These are phyloP conservation scores for Turritopsis dohrnii DNA, from an alignment of 30 jellyfish, hydroid and myxozoan species.

Conservation along the genomic window DNA sequence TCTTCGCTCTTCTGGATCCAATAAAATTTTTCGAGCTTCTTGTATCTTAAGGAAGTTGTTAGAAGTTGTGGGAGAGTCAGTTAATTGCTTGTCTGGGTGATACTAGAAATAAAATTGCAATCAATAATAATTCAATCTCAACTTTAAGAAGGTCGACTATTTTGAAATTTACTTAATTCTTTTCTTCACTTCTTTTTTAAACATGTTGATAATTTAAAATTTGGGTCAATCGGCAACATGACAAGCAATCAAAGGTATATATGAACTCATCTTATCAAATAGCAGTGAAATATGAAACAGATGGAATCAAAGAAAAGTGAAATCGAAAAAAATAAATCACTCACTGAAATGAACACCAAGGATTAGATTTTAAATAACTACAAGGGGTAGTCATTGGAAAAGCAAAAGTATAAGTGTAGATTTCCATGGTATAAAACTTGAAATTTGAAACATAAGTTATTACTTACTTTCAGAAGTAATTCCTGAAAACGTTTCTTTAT, in stretches of 20 bases:
- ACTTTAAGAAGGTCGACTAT: background rate
- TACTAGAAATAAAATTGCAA: background rate
- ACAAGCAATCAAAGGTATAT: too few relatives aligned
- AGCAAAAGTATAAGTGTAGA: background rate
- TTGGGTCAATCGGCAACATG: too few relatives aligned
- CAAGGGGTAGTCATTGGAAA: background rate
- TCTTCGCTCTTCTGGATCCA: background rate
- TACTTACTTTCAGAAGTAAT: conserved; percentile 17
- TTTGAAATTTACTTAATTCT: background rate
- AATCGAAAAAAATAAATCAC: too few relatives aligned
- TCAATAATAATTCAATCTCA: background rate
- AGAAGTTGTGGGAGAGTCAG: background rate
- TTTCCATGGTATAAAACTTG: background rate
- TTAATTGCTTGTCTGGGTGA: conserved; percentile 20
- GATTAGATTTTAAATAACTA: too few relatives aligned
- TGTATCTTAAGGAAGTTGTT: conserved; percentile 1
- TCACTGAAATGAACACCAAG: too few relatives aligned
- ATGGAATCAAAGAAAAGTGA: too few relatives aligned
- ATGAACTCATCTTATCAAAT: too few relatives aligned
- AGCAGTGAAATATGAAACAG: too few relatives aligned
- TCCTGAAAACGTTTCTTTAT: conserved; percentile 18
- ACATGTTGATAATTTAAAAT: background rate
- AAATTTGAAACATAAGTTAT: background rate
- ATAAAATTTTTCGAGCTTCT: conserved; percentile 17
- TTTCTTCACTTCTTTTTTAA: background rate